Evolutionary conservation across 2,113 vertebrate species (phyloP), one percentile per base, ranked within the genome.

Genomic region (Pipa parva): DNA sequence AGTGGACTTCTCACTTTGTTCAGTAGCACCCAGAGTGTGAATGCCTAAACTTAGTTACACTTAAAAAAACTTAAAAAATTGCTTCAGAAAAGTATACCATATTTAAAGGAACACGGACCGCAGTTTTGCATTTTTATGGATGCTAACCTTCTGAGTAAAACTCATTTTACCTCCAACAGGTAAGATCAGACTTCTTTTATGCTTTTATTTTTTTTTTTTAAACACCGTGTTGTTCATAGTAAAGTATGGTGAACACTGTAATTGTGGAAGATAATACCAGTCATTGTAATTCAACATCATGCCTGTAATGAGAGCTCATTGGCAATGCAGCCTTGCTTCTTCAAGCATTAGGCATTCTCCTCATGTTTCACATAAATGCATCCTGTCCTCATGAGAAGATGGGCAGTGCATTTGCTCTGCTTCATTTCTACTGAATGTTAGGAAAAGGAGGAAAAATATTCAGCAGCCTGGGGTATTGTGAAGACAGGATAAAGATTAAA

Each of bases 311-410:
- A 82, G 86, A 88, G 77, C 87, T 87, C 83, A 81, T 80, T 86
- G 86, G 73, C 79, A 81, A 85, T 86, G 82, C 85, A 77, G 82
- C 77, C 78, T 80, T 54, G 66, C 57, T 71, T 69, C 79, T 80
- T 82, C 83, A 72, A 68, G 79, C 81, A 82, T 85, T 82, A 87
- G 76, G 76, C 77, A 85, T 86, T 85, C 88, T 88, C 70, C 89
- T 91, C 89, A 73, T 77, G 85, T 91, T 91, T 89, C 89, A 80
- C 82, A 81, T 80, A 79, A 87, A 88, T 71, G 86, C 80, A 75
- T 80, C 81, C 82, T 78, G 74, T 74, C 80, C 86, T 85, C 75
- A 49, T 48, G 79, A 84, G 80, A 72, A 71, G 76, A 73, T 59
- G 82, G 83, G 71, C 76, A 63, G 79, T 68, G 72, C 72, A 15